Evolutionary conservation across 1,140 invertebrate genomes (phyloP).

Genomic region (Marisa cornuarietis): DNA sequence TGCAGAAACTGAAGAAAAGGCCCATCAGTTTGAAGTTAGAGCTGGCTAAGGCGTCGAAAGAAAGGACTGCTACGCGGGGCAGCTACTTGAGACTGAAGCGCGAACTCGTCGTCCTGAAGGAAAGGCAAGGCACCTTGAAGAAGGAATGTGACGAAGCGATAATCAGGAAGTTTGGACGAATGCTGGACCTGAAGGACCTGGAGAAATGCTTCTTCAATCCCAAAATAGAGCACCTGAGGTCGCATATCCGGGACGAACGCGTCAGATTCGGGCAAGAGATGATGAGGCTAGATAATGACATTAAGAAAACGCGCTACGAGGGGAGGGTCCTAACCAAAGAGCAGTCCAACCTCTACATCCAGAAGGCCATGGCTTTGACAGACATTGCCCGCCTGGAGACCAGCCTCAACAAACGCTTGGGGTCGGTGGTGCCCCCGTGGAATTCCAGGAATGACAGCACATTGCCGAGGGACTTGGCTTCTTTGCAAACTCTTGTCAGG

Average conservation of each 20-base stretch:
- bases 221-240: neutral
- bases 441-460: neutral
- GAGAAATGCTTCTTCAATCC: neutral
- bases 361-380: neutral
- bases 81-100: neutral
- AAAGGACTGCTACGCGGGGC: neutral
- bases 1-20: neutral
- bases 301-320: neutral
- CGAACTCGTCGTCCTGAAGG: neutral
- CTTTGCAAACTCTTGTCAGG: neutral
- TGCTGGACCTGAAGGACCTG: neutral
- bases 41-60: neutral
- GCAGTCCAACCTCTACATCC: too few relatives aligned
- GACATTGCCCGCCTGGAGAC: neutral
- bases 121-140: neutral
- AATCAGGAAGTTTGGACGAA: slow-evolving; percentile 7
- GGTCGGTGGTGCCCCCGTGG: too few relatives aligned
- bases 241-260: neutral
- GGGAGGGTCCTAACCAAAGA: neutral
- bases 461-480: neutral
- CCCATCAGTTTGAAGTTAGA: neutral
- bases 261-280: neutral
- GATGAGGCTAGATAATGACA: neutral
- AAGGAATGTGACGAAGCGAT: slow-evolving; percentile 6
- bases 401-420: too few relatives aligned